Evolutionary conservation across 2,888 invertebrate genomes (phyloP).

Genomic region (Corbicula japonica): DNA sequence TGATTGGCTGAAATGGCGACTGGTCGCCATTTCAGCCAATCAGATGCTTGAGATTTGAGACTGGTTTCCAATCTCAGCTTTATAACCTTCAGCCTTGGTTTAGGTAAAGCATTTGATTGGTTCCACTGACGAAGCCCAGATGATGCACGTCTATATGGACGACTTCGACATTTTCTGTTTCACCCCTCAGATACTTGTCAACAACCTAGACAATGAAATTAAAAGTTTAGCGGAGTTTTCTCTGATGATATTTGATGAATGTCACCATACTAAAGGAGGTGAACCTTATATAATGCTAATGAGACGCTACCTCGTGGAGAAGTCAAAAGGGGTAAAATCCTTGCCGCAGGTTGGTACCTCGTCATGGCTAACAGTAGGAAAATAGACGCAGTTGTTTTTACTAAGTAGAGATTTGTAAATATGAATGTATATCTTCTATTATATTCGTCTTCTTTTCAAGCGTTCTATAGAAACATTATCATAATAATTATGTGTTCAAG

Average conservation of each 20-base stretch:
- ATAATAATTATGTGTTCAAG: no score
- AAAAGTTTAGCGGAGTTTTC: conserved; percentile 51
- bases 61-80: no score
- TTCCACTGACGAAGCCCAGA: conserved; percentile 10
- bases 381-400: no score
- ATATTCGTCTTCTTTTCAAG: no score
- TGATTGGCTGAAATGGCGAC: no score
- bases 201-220: conserved; percentile 56
- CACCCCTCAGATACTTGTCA: conserved; percentile 84
- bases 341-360: conserved; percentile 26
- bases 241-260: conserved; percentile 77
- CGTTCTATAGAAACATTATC: no score
- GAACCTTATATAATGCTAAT: conserved; percentile 76
- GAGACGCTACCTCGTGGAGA: conserved; percentile 70
- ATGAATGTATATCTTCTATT: no score
- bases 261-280: conserved; percentile 72
- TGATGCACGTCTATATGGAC: conserved; percentile 3
- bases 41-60: no score
- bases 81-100: no score
- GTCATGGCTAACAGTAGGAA: no score
- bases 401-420: no score
- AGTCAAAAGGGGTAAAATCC: conserved; percentile 7
- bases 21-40: no score
- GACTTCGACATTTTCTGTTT: conserved; percentile 54
- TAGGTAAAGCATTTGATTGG: conserved; percentile 14